phyloP scores from a whole-genome alignment of 2,113 vertebrate genomes.

The Perca schrenkii region DNA sequence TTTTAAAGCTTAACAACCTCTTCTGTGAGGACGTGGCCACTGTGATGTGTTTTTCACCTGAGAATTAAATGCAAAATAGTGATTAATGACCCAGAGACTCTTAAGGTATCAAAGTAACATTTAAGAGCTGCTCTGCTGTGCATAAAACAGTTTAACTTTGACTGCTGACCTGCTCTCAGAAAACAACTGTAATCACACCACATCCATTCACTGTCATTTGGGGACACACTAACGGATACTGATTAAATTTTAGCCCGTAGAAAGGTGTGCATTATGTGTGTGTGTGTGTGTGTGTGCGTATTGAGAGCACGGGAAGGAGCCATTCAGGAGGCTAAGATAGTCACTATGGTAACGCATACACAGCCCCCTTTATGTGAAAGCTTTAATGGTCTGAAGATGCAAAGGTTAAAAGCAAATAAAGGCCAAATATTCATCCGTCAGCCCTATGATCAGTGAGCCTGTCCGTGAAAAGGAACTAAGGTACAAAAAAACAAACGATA shows the following conservation, averaged over 20 bases:
- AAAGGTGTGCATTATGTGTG: background rate
- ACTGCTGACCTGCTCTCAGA: conserved; percentile 9
- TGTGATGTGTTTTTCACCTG: too few relatives aligned
- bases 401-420: conserved; percentile 69
- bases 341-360: conserved; percentile 68
- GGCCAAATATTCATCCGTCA: conserved; percentile 32
- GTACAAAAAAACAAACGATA: background rate
- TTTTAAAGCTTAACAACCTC: too few relatives aligned
- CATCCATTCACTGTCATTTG: conserved; percentile 8
- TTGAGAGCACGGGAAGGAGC: background rate
- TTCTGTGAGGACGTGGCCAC: too few relatives aligned
- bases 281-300: conserved; percentile 25
- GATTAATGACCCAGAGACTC: too few relatives aligned
- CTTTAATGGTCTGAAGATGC: conserved; percentile 50
- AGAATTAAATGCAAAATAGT: too few relatives aligned
- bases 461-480: background rate
- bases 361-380: conserved; percentile 4
- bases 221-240: background rate
- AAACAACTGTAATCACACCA: background rate
- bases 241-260: background rate
- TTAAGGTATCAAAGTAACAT: too few relatives aligned
- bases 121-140: background rate
- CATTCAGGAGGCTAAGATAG: conserved; percentile 52
- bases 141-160: background rate
- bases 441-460: background rate